These are phyloP conservation scores for Drosophila pallidifrons DNA, from an alignment of 1,140 invertebrate species.

Conservation along the genomic window DNA sequence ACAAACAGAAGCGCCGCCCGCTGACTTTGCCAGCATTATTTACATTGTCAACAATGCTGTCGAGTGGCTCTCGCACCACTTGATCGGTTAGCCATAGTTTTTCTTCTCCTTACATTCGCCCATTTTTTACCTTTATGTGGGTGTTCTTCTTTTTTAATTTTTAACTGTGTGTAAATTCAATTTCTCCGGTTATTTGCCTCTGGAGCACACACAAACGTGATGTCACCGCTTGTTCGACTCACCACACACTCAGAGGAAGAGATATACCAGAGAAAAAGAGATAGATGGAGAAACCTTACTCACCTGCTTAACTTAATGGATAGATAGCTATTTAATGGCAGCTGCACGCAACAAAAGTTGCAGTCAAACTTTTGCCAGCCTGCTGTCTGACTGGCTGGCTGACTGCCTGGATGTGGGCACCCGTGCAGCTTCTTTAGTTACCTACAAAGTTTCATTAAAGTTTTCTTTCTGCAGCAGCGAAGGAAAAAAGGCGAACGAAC, in stretches of 20 bases:
- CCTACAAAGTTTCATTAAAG: constrained; percentile 50
- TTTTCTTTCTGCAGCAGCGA: constrained; percentile 17
- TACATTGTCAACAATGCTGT: constrained; percentile 79
- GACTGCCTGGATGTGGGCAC: constrained; percentile 31
- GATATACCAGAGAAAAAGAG: not conserved
- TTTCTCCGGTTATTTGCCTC: constrained; percentile 39
- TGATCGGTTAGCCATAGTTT: constrained; percentile 48
- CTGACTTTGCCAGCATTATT: constrained; percentile 61
- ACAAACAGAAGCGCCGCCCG: constrained; percentile 65
- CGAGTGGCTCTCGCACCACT: constrained; percentile 61
- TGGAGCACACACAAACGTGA: constrained; percentile 27
- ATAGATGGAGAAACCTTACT: constrained; percentile 1
- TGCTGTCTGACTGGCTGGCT: too few relatives aligned
- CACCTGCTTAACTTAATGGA: constrained; percentile 50
- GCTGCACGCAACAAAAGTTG: constrained; percentile 57
- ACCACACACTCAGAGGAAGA: constrained; percentile 10
- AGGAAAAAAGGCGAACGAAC: not conserved
- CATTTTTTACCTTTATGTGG: constrained; percentile 3
- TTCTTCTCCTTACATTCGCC: constrained; percentile 38
- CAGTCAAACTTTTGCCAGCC: constrained; percentile 44
- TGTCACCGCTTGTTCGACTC: constrained; percentile 41
- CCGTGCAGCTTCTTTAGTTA: constrained; percentile 28
- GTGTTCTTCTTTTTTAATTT: constrained; percentile 37
- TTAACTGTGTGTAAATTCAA: constrained; percentile 46
- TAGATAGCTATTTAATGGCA: constrained; percentile 59